Conservation (phyloP, 2,888 invertebrate genomes). For the Melieria picta region DNA sequence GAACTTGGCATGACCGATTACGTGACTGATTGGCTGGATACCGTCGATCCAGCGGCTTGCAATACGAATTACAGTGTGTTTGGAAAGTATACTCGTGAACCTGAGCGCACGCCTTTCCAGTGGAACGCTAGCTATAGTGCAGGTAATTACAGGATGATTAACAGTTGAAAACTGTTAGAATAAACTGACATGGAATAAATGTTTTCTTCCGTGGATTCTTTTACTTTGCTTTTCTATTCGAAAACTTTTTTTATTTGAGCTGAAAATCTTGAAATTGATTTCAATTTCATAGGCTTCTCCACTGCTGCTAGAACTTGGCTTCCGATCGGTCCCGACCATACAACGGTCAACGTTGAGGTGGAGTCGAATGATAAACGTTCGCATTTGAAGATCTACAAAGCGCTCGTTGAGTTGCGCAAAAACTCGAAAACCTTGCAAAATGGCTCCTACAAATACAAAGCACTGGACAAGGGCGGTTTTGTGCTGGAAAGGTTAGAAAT, state of each 20-base stretch:
- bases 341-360: slow-evolving; percentile 69
- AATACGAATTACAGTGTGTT: slow-evolving; percentile 72
- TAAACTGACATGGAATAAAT: not conserved
- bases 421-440: slow-evolving; percentile 52
- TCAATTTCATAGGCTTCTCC: slow-evolving; percentile 59
- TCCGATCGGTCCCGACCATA: slow-evolving; percentile 69
- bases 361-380: slow-evolving; percentile 67
- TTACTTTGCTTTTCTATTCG: not conserved
- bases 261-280: slow-evolving; percentile 34
- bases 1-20: slow-evolving; percentile 75
- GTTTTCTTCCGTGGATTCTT: too few species aligned
- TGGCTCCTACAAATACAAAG: slow-evolving; percentile 54
- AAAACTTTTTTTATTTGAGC: not conserved
- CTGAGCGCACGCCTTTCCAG: slow-evolving; percentile 72
- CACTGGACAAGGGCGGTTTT: slow-evolving; percentile 52
- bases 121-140: slow-evolving; percentile 68
- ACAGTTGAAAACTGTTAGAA: not conserved
- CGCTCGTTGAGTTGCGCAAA: slow-evolving; percentile 65
- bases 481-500: slow-evolving; percentile 55
- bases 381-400: slow-evolving; percentile 72
- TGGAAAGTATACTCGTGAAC: slow-evolving; percentile 70
- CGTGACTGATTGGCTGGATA: slow-evolving; percentile 67
- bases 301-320: slow-evolving; percentile 58
- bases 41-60: slow-evolving; percentile 69
- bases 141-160: slow-evolving; percentile 33